Evolutionary conservation across 2,888 invertebrate genomes (phyloP).

Genomic region (Galerucella pusilla): DNA sequence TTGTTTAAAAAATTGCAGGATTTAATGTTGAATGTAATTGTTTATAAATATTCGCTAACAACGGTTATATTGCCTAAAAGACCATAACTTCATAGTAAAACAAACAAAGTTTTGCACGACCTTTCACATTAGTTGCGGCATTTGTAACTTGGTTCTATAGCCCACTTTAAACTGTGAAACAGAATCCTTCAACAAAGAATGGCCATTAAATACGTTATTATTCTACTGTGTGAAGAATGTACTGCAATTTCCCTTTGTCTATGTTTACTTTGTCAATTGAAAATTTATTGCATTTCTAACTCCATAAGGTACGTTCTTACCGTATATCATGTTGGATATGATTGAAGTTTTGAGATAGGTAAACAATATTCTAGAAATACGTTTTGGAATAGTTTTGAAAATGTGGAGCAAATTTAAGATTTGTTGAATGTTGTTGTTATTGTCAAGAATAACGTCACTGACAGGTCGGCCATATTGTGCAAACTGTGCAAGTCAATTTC

Average conservation of each 20-base stretch:
- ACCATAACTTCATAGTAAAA: neutral
- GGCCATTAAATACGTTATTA: constrained; percentile 26
- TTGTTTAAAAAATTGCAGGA: neutral
- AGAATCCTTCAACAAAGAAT: constrained; percentile 21
- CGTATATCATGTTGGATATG: neutral
- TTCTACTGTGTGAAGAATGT: constrained; percentile 15
- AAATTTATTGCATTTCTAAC: neutral
- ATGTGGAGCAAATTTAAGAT: neutral
- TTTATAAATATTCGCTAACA: neutral
- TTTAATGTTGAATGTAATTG: neutral
- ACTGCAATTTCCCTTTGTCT: constrained; percentile 19
- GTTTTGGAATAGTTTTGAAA: neutral
- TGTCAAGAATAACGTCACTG: no score
- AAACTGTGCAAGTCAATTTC: no score
- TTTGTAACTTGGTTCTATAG: constrained; percentile 15
- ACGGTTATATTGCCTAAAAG: neutral
- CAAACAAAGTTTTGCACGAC: neutral
- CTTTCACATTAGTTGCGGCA: neutral
- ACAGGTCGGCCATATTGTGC: no score
- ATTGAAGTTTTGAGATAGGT: neutral
- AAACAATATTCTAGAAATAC: neutral
- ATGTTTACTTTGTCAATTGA: constrained; percentile 16
- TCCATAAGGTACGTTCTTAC: neutral
- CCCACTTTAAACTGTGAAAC: constrained; percentile 26
- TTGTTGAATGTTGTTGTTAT: no score